Conservation (phyloP, 2,797 vertebrate genomes). For the Esox masquinongy region DNA sequence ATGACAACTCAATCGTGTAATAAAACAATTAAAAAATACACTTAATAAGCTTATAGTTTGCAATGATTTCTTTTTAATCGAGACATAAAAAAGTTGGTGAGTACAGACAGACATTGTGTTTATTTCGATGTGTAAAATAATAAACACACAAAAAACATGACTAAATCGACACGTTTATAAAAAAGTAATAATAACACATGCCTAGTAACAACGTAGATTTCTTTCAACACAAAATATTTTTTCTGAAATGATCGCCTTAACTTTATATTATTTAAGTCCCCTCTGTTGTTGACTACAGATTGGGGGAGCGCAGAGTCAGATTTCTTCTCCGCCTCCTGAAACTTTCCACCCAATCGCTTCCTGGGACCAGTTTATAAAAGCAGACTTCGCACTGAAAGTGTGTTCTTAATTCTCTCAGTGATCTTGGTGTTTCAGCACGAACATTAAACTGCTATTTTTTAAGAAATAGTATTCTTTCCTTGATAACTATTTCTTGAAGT, state of each 20-base stretch:
- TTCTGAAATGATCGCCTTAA: conserved; percentile 19
- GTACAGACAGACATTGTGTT: no score
- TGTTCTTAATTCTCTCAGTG: conserved; percentile 53
- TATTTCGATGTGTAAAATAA: neutral
- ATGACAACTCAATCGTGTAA: neutral
- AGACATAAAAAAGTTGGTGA: neutral
- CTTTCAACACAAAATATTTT: neutral
- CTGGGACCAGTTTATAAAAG: conserved; percentile 60
- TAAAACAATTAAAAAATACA: neutral
- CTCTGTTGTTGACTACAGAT: conserved; percentile 51
- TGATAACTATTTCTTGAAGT: conserved; percentile 30
- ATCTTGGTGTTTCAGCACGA: conserved; percentile 28
- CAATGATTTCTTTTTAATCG: neutral
- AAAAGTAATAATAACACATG: neutral
- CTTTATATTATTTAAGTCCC: conserved; percentile 25
- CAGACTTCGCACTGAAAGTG: conserved; percentile 44
- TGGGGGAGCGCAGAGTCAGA: conserved; percentile 41
- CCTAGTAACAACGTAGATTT: neutral
- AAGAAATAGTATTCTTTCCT: conserved; percentile 24
- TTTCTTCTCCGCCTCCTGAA: conserved; percentile 69
- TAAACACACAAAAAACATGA: neutral
- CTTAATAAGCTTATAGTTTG: neutral
- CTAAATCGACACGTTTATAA: neutral
- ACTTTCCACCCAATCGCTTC: conserved; percentile 55
- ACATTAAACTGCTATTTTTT: conserved; percentile 27